A percentile compares a stretch with the other conserved stretches of the same genome.
phyloP scores from a whole-genome alignment of 2,113 vertebrate species.

The Rhinoderma darwinii region DNA sequence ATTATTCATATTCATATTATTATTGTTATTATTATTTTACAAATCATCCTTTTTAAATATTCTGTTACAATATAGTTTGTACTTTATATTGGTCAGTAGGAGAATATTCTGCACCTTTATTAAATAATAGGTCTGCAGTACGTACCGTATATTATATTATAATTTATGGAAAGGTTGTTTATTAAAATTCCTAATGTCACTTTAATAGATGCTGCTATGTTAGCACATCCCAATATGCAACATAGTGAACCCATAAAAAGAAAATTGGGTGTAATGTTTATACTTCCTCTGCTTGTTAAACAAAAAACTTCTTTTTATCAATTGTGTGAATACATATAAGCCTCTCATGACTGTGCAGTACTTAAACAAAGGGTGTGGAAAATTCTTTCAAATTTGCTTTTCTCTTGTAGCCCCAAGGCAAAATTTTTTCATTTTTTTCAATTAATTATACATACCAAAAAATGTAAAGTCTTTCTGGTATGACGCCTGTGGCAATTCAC shows the following conservation, averaged over 20 bases:
- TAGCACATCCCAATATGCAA: neutral
- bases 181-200: no score
- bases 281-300: neutral
- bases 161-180: neutral
- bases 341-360: constrained; percentile 7
- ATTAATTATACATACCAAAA: neutral
- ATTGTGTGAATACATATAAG: neutral
- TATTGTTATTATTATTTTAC: no score
- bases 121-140: neutral
- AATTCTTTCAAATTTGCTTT: constrained; percentile 9
- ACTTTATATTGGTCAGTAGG: neutral
- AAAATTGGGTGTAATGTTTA: neutral
- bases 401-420: neutral
- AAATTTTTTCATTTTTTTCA: neutral
- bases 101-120: neutral
- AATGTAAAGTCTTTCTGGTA: neutral
- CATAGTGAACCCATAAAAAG: neutral
- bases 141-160: neutral
- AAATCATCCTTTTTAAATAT: neutral
- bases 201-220: neutral
- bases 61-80: no score
- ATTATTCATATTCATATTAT: neutral
- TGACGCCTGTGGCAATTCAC: neutral
- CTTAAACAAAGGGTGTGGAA: neutral
- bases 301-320: no score